Evolutionary conservation across 2,113 vertebrate genomes (phyloP), one percentile per base, ranked within the genome.

Genomic region (Terrapene triunguis): DNA sequence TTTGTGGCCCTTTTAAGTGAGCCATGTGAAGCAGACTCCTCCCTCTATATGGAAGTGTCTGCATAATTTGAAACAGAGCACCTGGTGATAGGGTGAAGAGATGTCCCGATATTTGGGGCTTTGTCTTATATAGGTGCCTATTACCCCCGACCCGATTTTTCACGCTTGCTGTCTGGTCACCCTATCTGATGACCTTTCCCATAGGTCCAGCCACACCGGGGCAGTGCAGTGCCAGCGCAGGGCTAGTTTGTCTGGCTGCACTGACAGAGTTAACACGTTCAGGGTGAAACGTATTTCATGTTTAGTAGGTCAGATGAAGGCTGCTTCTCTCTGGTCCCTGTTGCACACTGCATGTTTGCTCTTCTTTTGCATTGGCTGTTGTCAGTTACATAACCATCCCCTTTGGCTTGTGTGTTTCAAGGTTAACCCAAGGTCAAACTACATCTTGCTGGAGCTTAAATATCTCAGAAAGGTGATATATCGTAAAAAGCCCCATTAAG

Each of bases 351-450:
- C 2, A 1, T 0, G 2, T 87, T 78, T 83, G 83, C 62, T 91
- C 87, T 21, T 29, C 1, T 42, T 92, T 84, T 86, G 48, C 9
- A 0, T 14, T 74, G 82, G 44, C n/a, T 87, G 1, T 76, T 96
- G 35, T 54, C 24, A 25, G 3, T 54, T 65, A 10, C 38, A 35
- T 47, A 38, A 54, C 27, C 81, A 85, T 80, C 54, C 54, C 79
- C 80, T 27, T 82, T 59, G 29, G 44, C 65, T 72, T 72, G 10
- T 86, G 65, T 47, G 14, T 82, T 35, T 85, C 80, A 94, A 94
- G 91, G 82, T 94, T 92, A 95, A 91, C 89, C 93, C 84, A 96
- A 90, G 87, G 84, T 38, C 85, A 55, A 69, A 62, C 2, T 87
- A 84, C 59, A 83, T 78, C 85, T 84, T 93, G 22, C 51, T 87